Conservation (phyloP, 2,888 invertebrate species). For the Phrixothrix hirtus region DNA sequence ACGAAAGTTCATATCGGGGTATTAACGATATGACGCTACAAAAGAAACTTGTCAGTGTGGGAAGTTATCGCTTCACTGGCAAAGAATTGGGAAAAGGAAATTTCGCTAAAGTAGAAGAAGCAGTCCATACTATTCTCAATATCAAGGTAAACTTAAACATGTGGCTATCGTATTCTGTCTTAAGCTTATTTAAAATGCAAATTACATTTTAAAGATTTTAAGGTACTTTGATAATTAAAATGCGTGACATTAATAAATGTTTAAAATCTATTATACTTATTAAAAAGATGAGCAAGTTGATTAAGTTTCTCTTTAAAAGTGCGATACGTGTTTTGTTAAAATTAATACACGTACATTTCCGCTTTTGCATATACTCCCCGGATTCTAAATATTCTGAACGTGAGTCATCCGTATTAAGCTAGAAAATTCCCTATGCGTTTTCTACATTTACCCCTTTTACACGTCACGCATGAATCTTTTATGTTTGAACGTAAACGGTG, state of each 20-base stretch:
- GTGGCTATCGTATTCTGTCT: too few species aligned
- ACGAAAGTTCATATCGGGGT: slow-evolving; percentile 32
- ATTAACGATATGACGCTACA: slow-evolving; percentile 43
- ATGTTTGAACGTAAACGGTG: not conserved
- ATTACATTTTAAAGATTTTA: too few species aligned
- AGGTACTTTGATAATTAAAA: too few species aligned
- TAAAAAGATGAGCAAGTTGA: too few species aligned
- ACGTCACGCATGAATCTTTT: not conserved
- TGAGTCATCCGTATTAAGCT: slow-evolving; percentile 2
- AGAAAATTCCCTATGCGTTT: slow-evolving; percentile 10
- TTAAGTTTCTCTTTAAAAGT: too few species aligned
- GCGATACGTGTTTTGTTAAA: too few species aligned
- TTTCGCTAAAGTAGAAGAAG: slow-evolving; percentile 76
- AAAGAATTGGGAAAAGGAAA: slow-evolving; percentile 74
- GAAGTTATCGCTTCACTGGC: slow-evolving; percentile 73
- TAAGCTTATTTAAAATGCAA: too few species aligned
- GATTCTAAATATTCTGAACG: too few species aligned
- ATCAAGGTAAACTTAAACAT: slow-evolving; percentile 67
- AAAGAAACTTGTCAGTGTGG: slow-evolving; percentile 60
- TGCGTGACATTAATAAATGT: too few species aligned
- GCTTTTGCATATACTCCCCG: too few species aligned
- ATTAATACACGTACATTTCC: too few species aligned
- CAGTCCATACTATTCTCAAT: slow-evolving; percentile 68
- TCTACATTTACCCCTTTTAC: not conserved
- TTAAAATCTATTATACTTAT: too few species aligned